Conservation (phyloP, 2,113 vertebrate species). For the Oxyruncus cristatus region DNA sequence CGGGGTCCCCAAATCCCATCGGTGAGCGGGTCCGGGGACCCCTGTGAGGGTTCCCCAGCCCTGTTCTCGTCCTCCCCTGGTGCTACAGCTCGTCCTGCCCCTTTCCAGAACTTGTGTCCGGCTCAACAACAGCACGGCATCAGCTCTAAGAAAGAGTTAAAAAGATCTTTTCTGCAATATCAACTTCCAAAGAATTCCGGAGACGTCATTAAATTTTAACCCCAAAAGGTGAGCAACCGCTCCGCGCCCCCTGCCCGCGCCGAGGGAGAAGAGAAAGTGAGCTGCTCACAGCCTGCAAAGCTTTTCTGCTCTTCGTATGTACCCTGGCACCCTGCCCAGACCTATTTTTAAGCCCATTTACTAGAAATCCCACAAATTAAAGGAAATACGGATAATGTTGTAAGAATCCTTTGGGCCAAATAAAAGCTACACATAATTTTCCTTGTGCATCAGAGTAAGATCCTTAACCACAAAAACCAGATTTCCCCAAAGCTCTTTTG, state of each 20-base stretch:
- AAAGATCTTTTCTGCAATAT: not conserved
- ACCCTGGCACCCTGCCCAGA: conserved; percentile 73
- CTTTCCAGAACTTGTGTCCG: not conserved
- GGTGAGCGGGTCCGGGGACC: rapidly evolving
- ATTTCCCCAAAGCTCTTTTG: conserved; percentile 64
- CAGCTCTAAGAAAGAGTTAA: not conserved
- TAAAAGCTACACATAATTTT: conserved; percentile 64
- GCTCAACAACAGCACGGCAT: not conserved
- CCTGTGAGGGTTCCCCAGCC: not conserved
- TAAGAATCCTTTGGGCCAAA: conserved; percentile 77
- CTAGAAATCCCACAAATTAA: conserved; percentile 84
- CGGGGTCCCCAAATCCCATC: not conserved
- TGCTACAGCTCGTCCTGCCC: not conserved
- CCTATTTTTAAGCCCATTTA: conserved; percentile 85
- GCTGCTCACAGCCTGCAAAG: conserved; percentile 6
- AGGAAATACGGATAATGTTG: conserved; percentile 80
- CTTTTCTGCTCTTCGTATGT: conserved; percentile 58
- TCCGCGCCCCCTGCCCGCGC: not conserved
- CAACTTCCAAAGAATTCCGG: not conserved
- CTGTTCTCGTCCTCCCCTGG: not conserved
- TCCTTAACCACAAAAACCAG: conserved; percentile 68
- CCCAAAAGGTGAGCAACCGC: not conserved
- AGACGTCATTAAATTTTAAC: not conserved
- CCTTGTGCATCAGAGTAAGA: conserved; percentile 52
- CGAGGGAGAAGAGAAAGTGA: conserved; percentile 56